Evolutionary conservation across 2,113 vertebrate genomes (phyloP), one percentile per base, ranked within the genome.

Genomic region (Brevimyrus niger): DNA sequence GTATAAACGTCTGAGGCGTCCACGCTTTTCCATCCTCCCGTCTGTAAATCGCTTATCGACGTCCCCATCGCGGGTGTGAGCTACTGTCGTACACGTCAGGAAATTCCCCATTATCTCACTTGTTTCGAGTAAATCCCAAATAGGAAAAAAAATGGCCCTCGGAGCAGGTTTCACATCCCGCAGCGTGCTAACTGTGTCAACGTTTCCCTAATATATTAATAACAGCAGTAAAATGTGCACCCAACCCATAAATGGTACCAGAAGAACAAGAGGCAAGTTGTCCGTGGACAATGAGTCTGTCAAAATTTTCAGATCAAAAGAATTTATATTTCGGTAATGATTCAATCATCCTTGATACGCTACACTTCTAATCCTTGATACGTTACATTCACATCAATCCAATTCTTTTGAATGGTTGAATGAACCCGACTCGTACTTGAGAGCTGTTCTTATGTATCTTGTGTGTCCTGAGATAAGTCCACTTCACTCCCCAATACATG

Each of bases 231-330:
- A 55, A 80, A 35, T 31, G n/a, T 3, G 15, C 31, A 15, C 13
- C n/a, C 73, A 21, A 6, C 8, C 19, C 50, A 31, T 31, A 61
- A 80, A 89, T 80, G 48, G 19, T 61, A 31, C 35, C 19, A 48
- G 53, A 10, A 23, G 55, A 92, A 92, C 89, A 91, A 92, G 87
- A 85, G 87, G 50, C 82, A 91, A 85, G 51, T 90, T 88, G 88
- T 90, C 69, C 27, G 87, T 83, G 86, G 7, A 35, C 47, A 46
- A 87, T 46, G 31, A 84, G 87, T 38, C 38, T n/a, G n/a, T n/a
- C n/a, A n/a, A n/a, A n/a, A 58, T 23, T 58, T 23, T 58, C 55
- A 58, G 55, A 23, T 58, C 19, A 21, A 58, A 58, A 58, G 5
- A 58, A 23, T 58, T 58, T 58, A 55, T 55, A 35, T 55, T 23